These are phyloP conservation scores for Dascyllus trimaculatus DNA, from an alignment of 2,113 vertebrate species.

Conservation along the genomic window DNA sequence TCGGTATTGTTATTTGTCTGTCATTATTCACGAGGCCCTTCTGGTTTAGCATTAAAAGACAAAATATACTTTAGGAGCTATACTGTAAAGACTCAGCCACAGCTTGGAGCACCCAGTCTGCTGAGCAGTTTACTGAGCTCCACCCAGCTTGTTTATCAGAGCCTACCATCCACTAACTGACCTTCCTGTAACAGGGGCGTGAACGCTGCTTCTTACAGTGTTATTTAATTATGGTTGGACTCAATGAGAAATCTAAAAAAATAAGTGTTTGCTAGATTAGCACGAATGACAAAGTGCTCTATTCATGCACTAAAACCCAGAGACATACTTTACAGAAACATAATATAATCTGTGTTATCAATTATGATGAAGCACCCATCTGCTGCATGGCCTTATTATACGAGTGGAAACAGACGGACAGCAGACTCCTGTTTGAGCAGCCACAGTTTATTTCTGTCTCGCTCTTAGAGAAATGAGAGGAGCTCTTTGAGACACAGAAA, in stretches of 20 bases:
- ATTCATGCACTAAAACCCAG: not conserved
- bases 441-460: slow-evolving; percentile 24
- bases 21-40: not conserved
- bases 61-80: not conserved
- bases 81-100: not conserved
- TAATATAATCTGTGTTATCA: slow-evolving; percentile 15
- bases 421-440: slow-evolving; percentile 6
- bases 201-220: not conserved
- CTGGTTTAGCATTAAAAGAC: not conserved
- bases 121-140: slow-evolving; percentile 19
- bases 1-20: not conserved
- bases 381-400: not conserved
- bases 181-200: not conserved
- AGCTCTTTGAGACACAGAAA: slow-evolving; percentile 36
- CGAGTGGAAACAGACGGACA: not conserved
- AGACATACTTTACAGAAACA: not conserved
- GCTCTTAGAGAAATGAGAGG: slow-evolving; percentile 28
- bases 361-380: slow-evolving; percentile 15
- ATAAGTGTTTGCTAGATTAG: not conserved
- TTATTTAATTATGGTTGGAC: not conserved
- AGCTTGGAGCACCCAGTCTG: not conserved
- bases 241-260: not conserved
- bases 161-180: slow-evolving; percentile 17
- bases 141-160: slow-evolving; percentile 61
- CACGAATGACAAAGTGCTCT: not conserved